Evolutionary conservation across 2,888 invertebrate species (phyloP).

Genomic region (Athalia rosae): DNA sequence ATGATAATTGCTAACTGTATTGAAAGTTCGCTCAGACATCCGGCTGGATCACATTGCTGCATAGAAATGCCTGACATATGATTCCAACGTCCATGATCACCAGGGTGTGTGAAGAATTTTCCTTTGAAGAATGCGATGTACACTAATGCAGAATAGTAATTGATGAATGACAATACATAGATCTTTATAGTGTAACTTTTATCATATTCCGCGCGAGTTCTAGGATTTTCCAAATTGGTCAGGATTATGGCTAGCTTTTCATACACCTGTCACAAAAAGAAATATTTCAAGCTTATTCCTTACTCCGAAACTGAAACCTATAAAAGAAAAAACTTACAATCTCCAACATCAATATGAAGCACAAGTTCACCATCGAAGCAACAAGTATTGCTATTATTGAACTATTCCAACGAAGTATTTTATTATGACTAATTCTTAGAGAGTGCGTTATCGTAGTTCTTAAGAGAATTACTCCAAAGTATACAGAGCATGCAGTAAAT

Average conservation of each 20-base stretch:
- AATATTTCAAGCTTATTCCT: not conserved
- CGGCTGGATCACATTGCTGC: constrained; percentile 74
- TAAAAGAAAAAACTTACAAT: constrained; percentile 23
- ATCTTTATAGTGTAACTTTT: constrained; percentile 69
- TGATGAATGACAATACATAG: constrained; percentile 68
- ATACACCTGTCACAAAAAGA: constrained; percentile 62
- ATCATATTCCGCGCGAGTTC: constrained; percentile 67
- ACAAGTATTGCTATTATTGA: constrained; percentile 31
- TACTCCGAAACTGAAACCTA: not conserved
- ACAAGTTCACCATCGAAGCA: constrained; percentile 23
- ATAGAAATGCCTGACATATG: constrained; percentile 59
- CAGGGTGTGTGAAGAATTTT: constrained; percentile 73
- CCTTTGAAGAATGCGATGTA: constrained; percentile 73
- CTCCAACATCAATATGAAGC: constrained; percentile 27
- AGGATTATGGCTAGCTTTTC: constrained; percentile 61
- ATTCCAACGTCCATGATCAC: constrained; percentile 63
- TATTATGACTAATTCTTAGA: constrained; percentile 30
- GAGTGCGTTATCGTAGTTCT: constrained; percentile 22
- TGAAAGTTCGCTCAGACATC: constrained; percentile 77
- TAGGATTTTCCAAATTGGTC: constrained; percentile 70
- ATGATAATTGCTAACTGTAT: constrained; percentile 77
- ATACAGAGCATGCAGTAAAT: constrained; percentile 23
- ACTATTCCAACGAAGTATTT: constrained; percentile 36
- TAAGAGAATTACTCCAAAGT: constrained; percentile 30
- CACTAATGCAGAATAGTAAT: constrained; percentile 67